Base-by-base conservation (phyloP, 2,888 invertebrate genomes). In the Apamea monoglypha region DNA sequence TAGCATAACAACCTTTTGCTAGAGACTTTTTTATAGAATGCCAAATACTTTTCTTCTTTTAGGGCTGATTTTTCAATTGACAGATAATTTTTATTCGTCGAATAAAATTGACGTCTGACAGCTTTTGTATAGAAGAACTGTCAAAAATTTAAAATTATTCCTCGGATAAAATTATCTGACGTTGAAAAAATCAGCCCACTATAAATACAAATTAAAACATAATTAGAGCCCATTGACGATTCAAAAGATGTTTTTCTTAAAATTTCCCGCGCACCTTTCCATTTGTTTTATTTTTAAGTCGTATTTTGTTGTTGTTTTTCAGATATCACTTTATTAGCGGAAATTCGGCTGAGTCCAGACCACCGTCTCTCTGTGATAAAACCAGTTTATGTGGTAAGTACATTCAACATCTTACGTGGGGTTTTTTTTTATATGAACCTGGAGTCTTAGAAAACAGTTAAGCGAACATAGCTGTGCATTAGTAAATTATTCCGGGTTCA, bases 331-430 rank as follows among this genome's bases (percentile, higher is more conserved):
- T 61, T 70, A 74, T 47, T 82, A 82, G 77, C 77, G 77, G 85
- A 74, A 78, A 80, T 81, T 85, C 78, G 79, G 80, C 83, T 82
- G 74, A 84, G 80, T 89, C 83, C 88, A 82, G 87, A 87, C 87
- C 89, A 88, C 87, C 87, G 87, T 89, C 86, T 83, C 89, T 87
- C 91, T 92, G 92, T 93, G 91, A 93, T 92, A 92, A 80, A 90
- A 89, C 84, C 88, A 88, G 88, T 89, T 88, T 89, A 90, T 89
- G 91, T 91, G 91, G 93, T 93, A 84, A 93, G 93, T 91, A 75
- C 0, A 64, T 29, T 76, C 14, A 72, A 50, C 47, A 69, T 59
- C 50, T 53, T 29, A n/a, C 8, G 50, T 66, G 8, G 18, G 16
- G 29, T 70, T 69, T 64, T 59, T 25, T 64, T 16, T 61, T 32